phyloP scores from a whole-genome alignment of 2,888 invertebrate species.

The Heteropelma amictum region DNA sequence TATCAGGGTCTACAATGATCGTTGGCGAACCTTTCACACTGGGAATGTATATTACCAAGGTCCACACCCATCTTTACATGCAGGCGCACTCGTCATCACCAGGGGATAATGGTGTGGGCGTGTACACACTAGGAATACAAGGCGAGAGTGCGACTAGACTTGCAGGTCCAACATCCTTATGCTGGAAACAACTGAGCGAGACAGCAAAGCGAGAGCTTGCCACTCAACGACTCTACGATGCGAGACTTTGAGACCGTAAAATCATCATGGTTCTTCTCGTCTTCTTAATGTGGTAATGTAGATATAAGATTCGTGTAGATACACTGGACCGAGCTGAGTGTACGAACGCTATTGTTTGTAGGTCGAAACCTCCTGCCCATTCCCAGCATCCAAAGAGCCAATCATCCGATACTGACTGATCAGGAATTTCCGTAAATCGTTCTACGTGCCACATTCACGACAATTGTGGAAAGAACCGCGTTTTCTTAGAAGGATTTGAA shows the following conservation, averaged over 20 bases:
- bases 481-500: no score
- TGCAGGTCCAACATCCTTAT: conserved; percentile 40
- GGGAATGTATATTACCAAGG: conserved; percentile 73
- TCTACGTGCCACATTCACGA: not conserved
- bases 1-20: conserved; percentile 3
- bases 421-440: conserved; percentile 19
- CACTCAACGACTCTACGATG: conserved; percentile 68
- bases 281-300: conserved; percentile 27
- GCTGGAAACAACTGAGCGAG: conserved; percentile 27
- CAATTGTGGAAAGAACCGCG: not conserved
- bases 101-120: conserved; percentile 77
- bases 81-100: conserved; percentile 77
- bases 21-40: conserved; percentile 66
- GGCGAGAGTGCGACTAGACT: conserved; percentile 60
- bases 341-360: no score
- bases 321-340: conserved; percentile 4
- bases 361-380: no score
- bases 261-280: conserved; percentile 69
- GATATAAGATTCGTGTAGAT: not conserved
- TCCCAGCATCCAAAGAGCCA: conserved; percentile 28
- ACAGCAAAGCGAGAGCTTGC: conserved; percentile 63
- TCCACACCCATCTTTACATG: conserved; percentile 61
- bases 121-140: conserved; percentile 67
- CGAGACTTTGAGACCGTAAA: conserved; percentile 69
- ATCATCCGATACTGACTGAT: conserved; percentile 32